Base-by-base conservation (phyloP, 2,888 invertebrate genomes). In the Lomographa bimaculata region DNA sequence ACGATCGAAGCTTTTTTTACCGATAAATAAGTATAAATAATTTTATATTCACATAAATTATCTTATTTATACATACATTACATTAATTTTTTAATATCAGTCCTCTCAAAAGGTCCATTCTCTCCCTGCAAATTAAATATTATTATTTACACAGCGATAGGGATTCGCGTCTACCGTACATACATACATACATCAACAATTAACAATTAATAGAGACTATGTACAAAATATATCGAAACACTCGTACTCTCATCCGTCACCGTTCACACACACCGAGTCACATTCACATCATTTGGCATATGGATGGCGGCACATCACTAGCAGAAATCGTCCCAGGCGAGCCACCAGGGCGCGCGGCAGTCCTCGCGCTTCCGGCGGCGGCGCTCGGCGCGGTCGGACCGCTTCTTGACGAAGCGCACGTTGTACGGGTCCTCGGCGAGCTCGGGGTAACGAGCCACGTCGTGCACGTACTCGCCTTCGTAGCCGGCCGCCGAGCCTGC, bases 381-480 rank as follows among this genome's bases (percentile, higher is more conserved):
- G 47, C 94, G 92, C 73, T 94, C 93, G 46, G 93, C 91, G 57
- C 93, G 91, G 51, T 94, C 93, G 14, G 91, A 90, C 62, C 94
- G 93, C 80, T 95, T 95, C 85, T 96, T 96, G 21, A 95, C 92
- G 75, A 97, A 97, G 68, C 95, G 93, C 48, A 98, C 93, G 86
- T 98, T 98, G 89, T 96, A 97, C 3, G 97, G 98, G 89, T 98
- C 98, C 84, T 98, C 98, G 34, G 98, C 96, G 33, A 98, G 91
- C 76, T 98, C 97, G 0, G 98, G 97, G 86, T 97, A 98, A 44
- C 93, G 90, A 60, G 94, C 93, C 16, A 97, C 95, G 72, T 97
- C 96, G 81, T 97, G 97, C 57, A 96, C 94, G 86, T 97, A 98
- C 70, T 97, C 96, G 42, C 96, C 96, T 65, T 97, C 96, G 84